These are phyloP conservation scores for Macrostomum lignano DNA, from an alignment of 1,140 invertebrate genomes.

Conservation along the genomic window DNA sequence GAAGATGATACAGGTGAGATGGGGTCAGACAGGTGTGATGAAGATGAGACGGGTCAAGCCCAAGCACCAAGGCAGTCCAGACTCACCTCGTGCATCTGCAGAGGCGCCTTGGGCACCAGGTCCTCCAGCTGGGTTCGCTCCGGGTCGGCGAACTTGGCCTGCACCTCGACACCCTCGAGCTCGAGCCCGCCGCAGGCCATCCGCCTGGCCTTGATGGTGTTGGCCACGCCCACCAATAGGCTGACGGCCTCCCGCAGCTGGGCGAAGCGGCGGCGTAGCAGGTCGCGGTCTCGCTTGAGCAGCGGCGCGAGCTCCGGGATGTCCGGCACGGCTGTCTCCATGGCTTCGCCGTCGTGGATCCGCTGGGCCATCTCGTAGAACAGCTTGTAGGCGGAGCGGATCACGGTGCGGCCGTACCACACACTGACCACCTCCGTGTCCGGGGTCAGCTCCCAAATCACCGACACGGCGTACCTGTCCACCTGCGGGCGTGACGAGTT, in stretches of 20 bases:
- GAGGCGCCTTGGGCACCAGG: slow-evolving; percentile 12
- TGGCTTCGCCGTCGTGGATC: slow-evolving; percentile 12
- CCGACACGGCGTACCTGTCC: slow-evolving; percentile 28
- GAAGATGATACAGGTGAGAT: too few relatives aligned
- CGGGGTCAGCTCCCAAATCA: slow-evolving; percentile 26
- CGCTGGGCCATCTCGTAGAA: slow-evolving; percentile 26
- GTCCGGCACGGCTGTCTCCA: slow-evolving; percentile 12
- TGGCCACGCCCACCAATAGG: slow-evolving; percentile 14
- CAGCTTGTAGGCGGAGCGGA: slow-evolving; percentile 23
- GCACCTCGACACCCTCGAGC: slow-evolving; percentile 22
- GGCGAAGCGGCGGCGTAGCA: slow-evolving; percentile 11
- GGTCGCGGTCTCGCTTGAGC: slow-evolving; percentile 6
- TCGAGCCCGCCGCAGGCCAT: slow-evolving; percentile 17
- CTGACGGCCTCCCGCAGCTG: slow-evolving; percentile 12
- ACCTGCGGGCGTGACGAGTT: too few relatives aligned
- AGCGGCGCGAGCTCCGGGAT: slow-evolving; percentile 16
- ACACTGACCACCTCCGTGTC: slow-evolving; percentile 14
- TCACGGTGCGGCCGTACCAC: slow-evolving; percentile 25
- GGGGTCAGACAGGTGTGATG: too few relatives aligned
- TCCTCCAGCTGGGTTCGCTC: slow-evolving; percentile 12
- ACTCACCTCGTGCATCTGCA: background rate
- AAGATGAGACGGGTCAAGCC: too few relatives aligned
- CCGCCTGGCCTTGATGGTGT: slow-evolving; percentile 13
- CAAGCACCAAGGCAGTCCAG: too few relatives aligned
- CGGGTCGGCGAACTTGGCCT: slow-evolving; percentile 19